Evolutionary conservation across 2,113 vertebrate species (phyloP).

Genomic region (Myiozetetes cayanensis): DNA sequence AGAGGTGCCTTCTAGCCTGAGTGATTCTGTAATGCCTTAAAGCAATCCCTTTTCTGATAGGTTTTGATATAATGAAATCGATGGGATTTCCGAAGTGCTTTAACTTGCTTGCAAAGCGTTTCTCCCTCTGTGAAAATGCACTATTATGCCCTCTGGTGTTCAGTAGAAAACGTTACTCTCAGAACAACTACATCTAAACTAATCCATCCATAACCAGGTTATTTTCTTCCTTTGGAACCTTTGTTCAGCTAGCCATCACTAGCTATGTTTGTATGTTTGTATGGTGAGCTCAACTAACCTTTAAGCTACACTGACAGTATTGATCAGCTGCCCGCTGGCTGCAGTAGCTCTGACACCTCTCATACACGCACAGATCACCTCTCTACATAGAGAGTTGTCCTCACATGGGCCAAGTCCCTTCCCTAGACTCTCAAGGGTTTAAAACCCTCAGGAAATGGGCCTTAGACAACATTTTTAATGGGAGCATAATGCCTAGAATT

Average conservation of each 20-base stretch:
- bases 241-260: background rate
- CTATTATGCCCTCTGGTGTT: constrained; percentile 72
- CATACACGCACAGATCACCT: background rate
- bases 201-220: background rate
- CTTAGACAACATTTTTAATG: background rate
- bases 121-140: background rate
- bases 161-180: background rate
- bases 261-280: background rate
- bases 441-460: background rate
- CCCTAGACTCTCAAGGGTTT: background rate
- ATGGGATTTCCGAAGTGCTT: background rate
- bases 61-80: background rate
- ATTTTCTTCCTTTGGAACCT: background rate
- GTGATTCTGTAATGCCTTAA: background rate
- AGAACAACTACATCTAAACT: background rate
- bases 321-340: background rate
- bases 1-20: background rate
- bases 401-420: background rate
- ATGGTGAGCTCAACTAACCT: background rate
- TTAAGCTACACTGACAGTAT: background rate
- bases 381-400: background rate
- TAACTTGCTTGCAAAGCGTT: background rate
- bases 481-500: background rate
- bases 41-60: background rate
- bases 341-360: background rate